Evolutionary conservation across 2,797 vertebrate genomes (phyloP).

Genomic region (Scolopax bukidnonensis): DNA sequence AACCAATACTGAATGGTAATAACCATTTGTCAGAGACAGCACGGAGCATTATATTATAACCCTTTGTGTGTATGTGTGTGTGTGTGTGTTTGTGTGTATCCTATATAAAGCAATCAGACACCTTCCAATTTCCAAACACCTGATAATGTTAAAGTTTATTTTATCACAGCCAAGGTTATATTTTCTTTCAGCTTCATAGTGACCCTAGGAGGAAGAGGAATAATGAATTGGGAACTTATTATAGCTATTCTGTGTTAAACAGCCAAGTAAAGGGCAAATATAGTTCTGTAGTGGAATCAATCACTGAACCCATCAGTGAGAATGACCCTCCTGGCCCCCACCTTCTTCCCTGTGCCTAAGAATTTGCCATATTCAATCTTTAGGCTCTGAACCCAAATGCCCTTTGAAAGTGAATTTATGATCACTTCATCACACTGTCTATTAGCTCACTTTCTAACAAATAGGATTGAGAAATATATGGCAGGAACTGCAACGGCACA

Average conservation of each 20-base stretch:
- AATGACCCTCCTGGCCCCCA: constrained; percentile 64
- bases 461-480: constrained; percentile 68
- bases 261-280: constrained; percentile 69
- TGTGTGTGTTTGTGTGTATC: constrained; percentile 18
- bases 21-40: constrained; percentile 41
- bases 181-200: constrained; percentile 57
- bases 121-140: constrained; percentile 63
- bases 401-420: constrained; percentile 75
- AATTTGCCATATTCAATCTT: constrained; percentile 68
- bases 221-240: constrained; percentile 60
- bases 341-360: constrained; percentile 55
- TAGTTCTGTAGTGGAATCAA: constrained; percentile 67
- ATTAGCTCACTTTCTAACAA: constrained; percentile 66
- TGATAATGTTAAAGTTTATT: constrained; percentile 66
- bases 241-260: constrained; percentile 67
- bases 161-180: constrained; percentile 65
- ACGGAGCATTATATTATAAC: neutral
- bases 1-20: constrained; percentile 35
- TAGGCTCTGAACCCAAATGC: constrained; percentile 64
- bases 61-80: neutral
- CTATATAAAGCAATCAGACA: constrained; percentile 50
- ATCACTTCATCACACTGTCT: constrained; percentile 60
- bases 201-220: constrained; percentile 69
- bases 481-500: constrained; percentile 48
- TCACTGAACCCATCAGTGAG: constrained; percentile 70